A percentile compares a stretch with the other conserved stretches of the same genome.
phyloP scores from a whole-genome alignment of 2,888 invertebrate genomes.

The Aporophyla nigra region DNA sequence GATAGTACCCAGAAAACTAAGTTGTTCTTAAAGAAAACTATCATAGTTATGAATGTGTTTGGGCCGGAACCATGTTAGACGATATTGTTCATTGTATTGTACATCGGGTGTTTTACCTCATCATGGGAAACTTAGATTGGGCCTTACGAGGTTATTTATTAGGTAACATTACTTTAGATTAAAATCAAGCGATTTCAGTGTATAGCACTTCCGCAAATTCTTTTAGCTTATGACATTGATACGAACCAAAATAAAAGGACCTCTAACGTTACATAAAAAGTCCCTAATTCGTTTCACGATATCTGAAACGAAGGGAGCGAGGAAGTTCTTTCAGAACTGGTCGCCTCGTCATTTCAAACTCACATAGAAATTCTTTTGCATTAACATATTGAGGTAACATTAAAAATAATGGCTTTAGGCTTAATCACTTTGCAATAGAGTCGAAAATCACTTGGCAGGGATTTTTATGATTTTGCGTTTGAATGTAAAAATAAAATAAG shows the following conservation, averaged over 20 bases:
- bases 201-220: constrained; percentile 30
- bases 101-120: no score
- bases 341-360: constrained; percentile 45
- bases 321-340: constrained; percentile 63
- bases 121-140: no score
- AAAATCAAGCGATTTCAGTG: neutral
- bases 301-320: constrained; percentile 23
- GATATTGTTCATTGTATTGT: no score
- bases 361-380: constrained; percentile 66
- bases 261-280: constrained; percentile 70
- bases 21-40: no score
- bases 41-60: no score
- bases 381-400: constrained; percentile 52
- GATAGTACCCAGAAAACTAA: no score
- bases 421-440: constrained; percentile 59
- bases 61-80: no score
- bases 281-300: constrained; percentile 44
- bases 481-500: constrained; percentile 68
- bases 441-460: constrained; percentile 50
- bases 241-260: constrained; percentile 65
- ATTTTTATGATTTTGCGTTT: constrained; percentile 56
- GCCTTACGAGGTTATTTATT: no score
- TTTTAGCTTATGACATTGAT: constrained; percentile 38
- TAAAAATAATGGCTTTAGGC: constrained; percentile 46
- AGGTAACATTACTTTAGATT: no score